These are phyloP conservation scores for Zaprionus ornatus DNA, from an alignment of 1,140 invertebrate species.

Conservation along the genomic window DNA sequence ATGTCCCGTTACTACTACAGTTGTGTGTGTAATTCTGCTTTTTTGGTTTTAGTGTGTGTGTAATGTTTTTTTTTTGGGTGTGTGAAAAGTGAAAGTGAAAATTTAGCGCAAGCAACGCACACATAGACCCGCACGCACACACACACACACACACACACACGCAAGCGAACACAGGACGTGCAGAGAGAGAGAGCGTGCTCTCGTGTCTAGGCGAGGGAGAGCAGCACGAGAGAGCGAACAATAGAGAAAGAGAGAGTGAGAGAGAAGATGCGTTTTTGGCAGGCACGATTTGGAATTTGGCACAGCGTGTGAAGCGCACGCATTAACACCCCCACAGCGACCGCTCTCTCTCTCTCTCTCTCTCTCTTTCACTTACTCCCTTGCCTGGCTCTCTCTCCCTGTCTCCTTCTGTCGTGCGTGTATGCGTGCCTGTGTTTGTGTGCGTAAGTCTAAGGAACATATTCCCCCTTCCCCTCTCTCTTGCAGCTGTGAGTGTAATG, in stretches of 20 bases:
- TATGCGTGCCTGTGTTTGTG: constrained; percentile 22
- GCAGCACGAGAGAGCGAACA: constrained; percentile 6
- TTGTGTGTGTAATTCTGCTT: constrained; percentile 22
- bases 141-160: constrained; percentile 1
- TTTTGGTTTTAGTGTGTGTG: constrained; percentile 11
- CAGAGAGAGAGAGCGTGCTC: constrained; percentile 17
- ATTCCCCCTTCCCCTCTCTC: constrained; percentile 14
- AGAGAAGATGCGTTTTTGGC: constrained; percentile 32
- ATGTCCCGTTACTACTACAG: constrained; percentile 14
- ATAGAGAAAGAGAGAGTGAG: constrained; percentile 14
- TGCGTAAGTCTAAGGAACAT: constrained; percentile 31
- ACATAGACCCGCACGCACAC: constrained; percentile 20
- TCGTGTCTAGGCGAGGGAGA: constrained; percentile 19
- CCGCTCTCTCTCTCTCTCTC: constrained; percentile 3
- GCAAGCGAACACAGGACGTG: constrained; percentile 34
- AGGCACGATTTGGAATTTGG: constrained; percentile 58
- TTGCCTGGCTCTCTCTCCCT: constrained; percentile 12
- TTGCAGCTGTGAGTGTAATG: constrained; percentile 62
- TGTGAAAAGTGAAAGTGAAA: constrained; percentile 82
- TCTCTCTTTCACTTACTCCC: constrained; percentile 6
- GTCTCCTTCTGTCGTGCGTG: neutral
- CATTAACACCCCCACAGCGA: constrained; percentile 64
- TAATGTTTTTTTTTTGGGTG: constrained; percentile 59
- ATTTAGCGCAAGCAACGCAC: constrained; percentile 60
- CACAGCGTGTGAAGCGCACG: constrained; percentile 62